phyloP scores from a whole-genome alignment of 2,797 vertebrate genomes.

The Poeciliopsis paucimaculata region DNA sequence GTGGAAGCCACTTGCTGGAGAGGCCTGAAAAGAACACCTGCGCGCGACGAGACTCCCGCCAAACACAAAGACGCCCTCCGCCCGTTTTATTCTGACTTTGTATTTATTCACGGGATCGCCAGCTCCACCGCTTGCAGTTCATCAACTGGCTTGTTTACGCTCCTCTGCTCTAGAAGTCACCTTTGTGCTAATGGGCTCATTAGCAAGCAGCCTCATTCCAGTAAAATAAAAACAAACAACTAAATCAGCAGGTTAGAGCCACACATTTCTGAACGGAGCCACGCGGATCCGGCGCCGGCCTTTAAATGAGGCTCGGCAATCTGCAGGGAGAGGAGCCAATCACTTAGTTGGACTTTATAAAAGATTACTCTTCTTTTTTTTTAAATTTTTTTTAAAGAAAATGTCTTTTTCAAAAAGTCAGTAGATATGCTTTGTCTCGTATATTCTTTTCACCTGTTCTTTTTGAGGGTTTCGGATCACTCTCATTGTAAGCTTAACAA shows the following conservation, averaged over 20 bases:
- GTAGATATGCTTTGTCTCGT: slow-evolving; percentile 16
- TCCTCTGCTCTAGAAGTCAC: slow-evolving; percentile 69
- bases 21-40: slow-evolving; percentile 78
- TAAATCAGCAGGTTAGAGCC: slow-evolving; percentile 51
- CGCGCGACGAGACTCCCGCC: slow-evolving; percentile 48
- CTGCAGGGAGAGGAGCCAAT: slow-evolving; percentile 63
- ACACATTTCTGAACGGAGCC: slow-evolving; percentile 50
- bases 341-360: slow-evolving; percentile 61
- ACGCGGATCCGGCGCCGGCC: slow-evolving; percentile 67
- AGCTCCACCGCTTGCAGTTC: slow-evolving; percentile 46
- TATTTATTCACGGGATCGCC: slow-evolving; percentile 27
- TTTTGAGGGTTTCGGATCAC: slow-evolving; percentile 6
- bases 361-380: background rate
- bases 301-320: slow-evolving; percentile 78
- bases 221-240: slow-evolving; percentile 41
- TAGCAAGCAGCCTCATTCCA: slow-evolving; percentile 48
- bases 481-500: slow-evolving; percentile 1
- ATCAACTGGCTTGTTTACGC: slow-evolving; percentile 77
- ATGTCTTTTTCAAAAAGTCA: slow-evolving; percentile 16
- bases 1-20: background rate
- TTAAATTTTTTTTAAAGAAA: background rate
- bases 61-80: slow-evolving; percentile 42
- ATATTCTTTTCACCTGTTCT: too few relatives aligned
- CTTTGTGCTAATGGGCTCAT: slow-evolving; percentile 77
- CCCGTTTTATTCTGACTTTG: slow-evolving; percentile 38